These are phyloP conservation scores for Lepilemur septentrionalis DNA, from an alignment of 2,797 vertebrate species.

Conservation along the genomic window DNA sequence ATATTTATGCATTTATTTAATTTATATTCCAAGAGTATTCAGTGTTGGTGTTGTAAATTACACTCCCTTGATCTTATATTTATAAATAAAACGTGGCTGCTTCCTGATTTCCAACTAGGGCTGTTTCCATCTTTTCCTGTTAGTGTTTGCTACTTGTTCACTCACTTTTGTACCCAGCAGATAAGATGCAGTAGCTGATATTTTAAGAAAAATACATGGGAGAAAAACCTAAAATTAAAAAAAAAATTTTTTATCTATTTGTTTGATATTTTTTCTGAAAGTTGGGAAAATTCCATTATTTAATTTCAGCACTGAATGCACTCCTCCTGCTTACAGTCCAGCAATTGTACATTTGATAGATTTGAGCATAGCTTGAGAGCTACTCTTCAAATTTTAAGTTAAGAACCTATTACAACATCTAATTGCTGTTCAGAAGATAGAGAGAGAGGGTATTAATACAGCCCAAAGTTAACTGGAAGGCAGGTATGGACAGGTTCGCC, in stretches of 20 bases:
- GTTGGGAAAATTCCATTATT: conserved; percentile 16
- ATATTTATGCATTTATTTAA: neutral
- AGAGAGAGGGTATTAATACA: neutral
- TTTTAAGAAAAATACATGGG: conserved; percentile 26
- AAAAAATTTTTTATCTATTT: neutral
- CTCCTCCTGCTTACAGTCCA: neutral
- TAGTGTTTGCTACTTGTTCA: conserved; percentile 1
- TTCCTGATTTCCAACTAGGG: conserved; percentile 37
- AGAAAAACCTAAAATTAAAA: neutral
- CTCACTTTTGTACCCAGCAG: conserved; percentile 22
- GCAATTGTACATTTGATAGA: neutral
- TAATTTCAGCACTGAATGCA: neutral
- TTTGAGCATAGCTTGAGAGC: neutral
- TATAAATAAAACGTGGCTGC: conserved; percentile 45
- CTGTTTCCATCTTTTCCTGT: conserved; percentile 44
- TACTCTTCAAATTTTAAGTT: neutral
- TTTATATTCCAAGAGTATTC: conserved; percentile 7
- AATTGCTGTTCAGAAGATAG: neutral
- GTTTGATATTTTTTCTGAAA: neutral
- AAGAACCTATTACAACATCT: neutral
- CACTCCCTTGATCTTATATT: conserved; percentile 12
- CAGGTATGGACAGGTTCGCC: neutral
- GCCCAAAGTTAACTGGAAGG: neutral
- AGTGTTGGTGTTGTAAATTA: neutral
- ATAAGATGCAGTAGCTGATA: conserved; percentile 18